phyloP scores from a whole-genome alignment of 2,888 invertebrate species.

The Apomyelois bistriatella region DNA sequence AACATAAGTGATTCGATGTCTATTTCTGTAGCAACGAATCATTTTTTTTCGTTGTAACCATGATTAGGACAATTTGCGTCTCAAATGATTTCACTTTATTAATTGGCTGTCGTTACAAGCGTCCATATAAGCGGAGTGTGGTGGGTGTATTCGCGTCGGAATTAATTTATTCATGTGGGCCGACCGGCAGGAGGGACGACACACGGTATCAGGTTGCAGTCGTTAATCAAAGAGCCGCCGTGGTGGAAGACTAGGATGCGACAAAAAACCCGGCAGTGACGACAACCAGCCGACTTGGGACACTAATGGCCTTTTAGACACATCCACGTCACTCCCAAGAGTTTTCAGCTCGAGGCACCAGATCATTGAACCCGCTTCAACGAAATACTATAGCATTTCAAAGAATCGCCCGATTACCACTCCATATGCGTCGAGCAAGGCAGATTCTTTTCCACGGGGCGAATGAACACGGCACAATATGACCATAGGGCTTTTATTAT shows the following conservation, averaged over 20 bases:
- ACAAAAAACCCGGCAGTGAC: slow-evolving; percentile 53
- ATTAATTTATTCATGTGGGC: slow-evolving; percentile 55
- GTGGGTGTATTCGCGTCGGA: slow-evolving; percentile 36
- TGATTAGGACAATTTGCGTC: slow-evolving; percentile 3
- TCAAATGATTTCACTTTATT: slow-evolving; percentile 25
- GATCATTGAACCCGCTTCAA: slow-evolving; percentile 29
- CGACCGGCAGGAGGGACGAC: slow-evolving; percentile 39
- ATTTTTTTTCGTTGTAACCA: slow-evolving; percentile 15
- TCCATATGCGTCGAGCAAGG: neutral
- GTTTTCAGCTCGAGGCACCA: slow-evolving; percentile 35
- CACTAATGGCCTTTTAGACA: slow-evolving; percentile 46
- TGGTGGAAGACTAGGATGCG: slow-evolving; percentile 44
- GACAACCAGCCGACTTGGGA: slow-evolving; percentile 39
- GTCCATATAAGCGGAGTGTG: slow-evolving; percentile 36
- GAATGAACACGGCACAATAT: slow-evolving; percentile 3
- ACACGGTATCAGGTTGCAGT: slow-evolving; percentile 56
- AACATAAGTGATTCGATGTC: neutral
- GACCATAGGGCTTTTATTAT: slow-evolving; percentile 3
- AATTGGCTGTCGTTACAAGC: slow-evolving; percentile 36
- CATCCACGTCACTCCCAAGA: slow-evolving; percentile 40
- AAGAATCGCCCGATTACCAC: neutral
- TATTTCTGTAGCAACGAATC: slow-evolving; percentile 24
- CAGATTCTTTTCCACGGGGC: neutral
- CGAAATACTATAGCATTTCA: slow-evolving; percentile 8
- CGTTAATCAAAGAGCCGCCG: slow-evolving; percentile 62